phyloP scores from a whole-genome alignment of 1,140 invertebrate genomes.

The Melanaphis sacchari region DNA sequence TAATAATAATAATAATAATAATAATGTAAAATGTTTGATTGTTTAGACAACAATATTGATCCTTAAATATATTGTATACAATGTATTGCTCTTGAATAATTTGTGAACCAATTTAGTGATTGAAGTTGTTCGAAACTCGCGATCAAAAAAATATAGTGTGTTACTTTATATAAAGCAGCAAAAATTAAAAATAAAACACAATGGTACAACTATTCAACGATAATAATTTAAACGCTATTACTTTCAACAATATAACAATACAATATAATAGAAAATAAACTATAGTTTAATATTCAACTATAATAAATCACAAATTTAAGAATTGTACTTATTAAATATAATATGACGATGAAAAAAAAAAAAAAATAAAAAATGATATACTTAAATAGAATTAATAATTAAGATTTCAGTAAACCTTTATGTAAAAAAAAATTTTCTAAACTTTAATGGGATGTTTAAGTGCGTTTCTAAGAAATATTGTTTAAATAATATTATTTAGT shows the following conservation, averaged over 20 bases:
- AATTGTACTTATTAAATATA: slow-evolving; percentile 50
- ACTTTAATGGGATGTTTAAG: slow-evolving; percentile 49
- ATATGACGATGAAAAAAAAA: slow-evolving; percentile 19
- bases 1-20: slow-evolving; percentile 23
- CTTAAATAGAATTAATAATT: slow-evolving; percentile 19
- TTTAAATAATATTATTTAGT: slow-evolving; percentile 20
- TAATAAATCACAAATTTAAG: slow-evolving; percentile 53
- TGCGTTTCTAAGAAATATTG: background rate
- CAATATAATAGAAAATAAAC: slow-evolving; percentile 55
- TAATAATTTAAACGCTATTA: slow-evolving; percentile 56
- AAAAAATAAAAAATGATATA: background rate
- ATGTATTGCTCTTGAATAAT: slow-evolving; percentile 28
- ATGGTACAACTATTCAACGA: slow-evolving; percentile 56
- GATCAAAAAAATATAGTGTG: background rate
- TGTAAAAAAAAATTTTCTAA: slow-evolving; percentile 28
- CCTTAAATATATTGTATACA: slow-evolving; percentile 22
- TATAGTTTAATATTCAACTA: slow-evolving; percentile 56
- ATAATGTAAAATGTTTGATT: slow-evolving; percentile 48
- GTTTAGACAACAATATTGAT: slow-evolving; percentile 21
- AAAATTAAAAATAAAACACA: background rate
- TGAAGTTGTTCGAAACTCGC: slow-evolving; percentile 41
- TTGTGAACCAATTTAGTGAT: background rate
- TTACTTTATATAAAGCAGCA: background rate
- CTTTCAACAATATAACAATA: slow-evolving; percentile 55
- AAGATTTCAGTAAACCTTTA: slow-evolving; percentile 25